Evolutionary conservation across 1,140 invertebrate species (phyloP), one percentile per base, ranked within the genome.

Genomic region (Drosophila kepulauana): DNA sequence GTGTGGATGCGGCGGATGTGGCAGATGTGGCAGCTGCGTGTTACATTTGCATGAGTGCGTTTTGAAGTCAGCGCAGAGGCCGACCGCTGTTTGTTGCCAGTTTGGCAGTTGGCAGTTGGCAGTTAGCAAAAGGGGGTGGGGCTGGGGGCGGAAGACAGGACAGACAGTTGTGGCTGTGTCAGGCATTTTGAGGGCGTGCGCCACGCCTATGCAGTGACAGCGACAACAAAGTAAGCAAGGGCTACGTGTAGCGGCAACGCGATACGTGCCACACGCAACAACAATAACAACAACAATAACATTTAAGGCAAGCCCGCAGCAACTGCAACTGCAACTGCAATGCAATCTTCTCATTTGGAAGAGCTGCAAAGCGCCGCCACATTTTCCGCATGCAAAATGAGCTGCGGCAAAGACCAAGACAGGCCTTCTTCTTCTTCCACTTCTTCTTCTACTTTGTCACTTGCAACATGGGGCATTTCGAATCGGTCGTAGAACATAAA

Each of bases 31-130:
- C 6, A 71, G 20, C 62, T 74, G 73, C 67, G 80, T 84, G 75
- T 85, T 85, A 89, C 70, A 89, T 89, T 89, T 81, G 75, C 85
- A 79, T 89, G 85, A 81, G 71, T 89, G 84, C 80, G 70, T 81
- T 88, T 81, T 59, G 68, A 72, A 84, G 74, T 84, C 79, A 81
- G 71, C 64, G 45, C 45, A 62, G 75, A 38, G 48, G 28, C 15
- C 59, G 30, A 35, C 28, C 30, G 33, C 46, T 41, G 66, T 51
- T 48, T 63, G 41, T 13, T 52, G 48, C 48, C 7, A 20, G 41
- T 38, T 38, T 52, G 20, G 16, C 28, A 15, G 41, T 20, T 52
- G 20, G 16, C 28, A 15, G 41, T 20, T 35, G 56, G 15, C 4
- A 38, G 28, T 15, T 16, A 3, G 6, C 35, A 38, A 25, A 25